Evolutionary conservation across 2,888 invertebrate genomes (phyloP).

Genomic region (Mythimna ferrago): DNA sequence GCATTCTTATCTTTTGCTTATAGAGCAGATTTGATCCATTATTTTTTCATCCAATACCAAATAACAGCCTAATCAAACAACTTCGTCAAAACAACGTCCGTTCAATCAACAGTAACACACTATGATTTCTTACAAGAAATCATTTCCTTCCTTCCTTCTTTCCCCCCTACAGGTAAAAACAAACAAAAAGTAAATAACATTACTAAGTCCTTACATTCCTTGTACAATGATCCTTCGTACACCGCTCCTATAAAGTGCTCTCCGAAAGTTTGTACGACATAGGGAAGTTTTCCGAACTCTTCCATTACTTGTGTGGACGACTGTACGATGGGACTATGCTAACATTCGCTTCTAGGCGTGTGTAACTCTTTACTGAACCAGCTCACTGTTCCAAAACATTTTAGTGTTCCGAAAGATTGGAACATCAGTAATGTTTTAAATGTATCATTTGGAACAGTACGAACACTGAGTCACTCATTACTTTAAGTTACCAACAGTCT

Average conservation of each 20-base stretch:
- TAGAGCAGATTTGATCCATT: background rate
- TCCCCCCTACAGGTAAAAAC: conserved; percentile 14
- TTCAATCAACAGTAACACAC: conserved; percentile 42
- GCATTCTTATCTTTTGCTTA: too few relatives aligned
- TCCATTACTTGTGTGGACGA: conserved; percentile 39
- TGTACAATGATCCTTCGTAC: conserved; percentile 45
- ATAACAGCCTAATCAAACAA: conserved; percentile 1
- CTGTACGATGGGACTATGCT: conserved; percentile 34
- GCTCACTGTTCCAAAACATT: too few relatives aligned
- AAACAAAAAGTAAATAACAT: conserved; percentile 45
- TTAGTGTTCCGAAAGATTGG: too few relatives aligned
- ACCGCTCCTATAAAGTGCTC: conserved; percentile 40
- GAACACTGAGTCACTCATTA: too few relatives aligned
- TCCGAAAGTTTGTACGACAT: conserved; percentile 42
- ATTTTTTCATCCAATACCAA: conserved; percentile 3
- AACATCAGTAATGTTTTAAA: too few relatives aligned
- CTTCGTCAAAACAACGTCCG: background rate
- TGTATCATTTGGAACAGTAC: too few relatives aligned
- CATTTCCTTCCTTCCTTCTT: background rate
- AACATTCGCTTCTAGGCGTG: background rate
- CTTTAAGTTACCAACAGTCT: too few relatives aligned
- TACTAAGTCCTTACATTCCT: conserved; percentile 34
- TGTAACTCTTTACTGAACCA: too few relatives aligned
- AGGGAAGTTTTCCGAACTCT: conserved; percentile 45
- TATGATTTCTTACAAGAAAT: conserved; percentile 14